Conservation (phyloP, 2,113 vertebrate genomes). For the Tenrec ecaudatus region DNA sequence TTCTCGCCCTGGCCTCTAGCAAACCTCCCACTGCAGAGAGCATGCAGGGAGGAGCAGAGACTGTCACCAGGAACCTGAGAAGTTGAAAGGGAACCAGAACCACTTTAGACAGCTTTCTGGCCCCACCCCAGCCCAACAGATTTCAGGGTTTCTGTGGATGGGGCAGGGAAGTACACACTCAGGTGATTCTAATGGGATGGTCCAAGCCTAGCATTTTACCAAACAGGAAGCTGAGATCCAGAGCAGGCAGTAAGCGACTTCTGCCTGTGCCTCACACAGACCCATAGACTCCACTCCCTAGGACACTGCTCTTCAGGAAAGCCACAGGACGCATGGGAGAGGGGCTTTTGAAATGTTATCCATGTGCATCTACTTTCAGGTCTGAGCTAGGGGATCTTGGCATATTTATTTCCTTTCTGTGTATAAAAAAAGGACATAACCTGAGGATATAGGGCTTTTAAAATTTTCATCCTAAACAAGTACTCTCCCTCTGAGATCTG, state of each 20-base stretch:
- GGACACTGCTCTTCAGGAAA: not conserved
- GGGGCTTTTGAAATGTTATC: not conserved
- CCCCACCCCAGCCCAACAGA: not conserved
- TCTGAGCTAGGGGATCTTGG: slow-evolving; percentile 54
- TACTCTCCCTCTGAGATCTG: slow-evolving; percentile 71
- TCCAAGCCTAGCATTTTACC: not conserved
- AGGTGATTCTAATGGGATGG: not conserved
- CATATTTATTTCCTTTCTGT: slow-evolving; percentile 54
- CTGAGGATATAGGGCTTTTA: slow-evolving; percentile 49
- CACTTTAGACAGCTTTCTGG: not conserved
- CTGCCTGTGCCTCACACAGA: not conserved
- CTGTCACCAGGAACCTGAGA: not conserved
- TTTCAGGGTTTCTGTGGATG: not conserved
- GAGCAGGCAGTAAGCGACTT: not conserved
- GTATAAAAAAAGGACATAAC: slow-evolving; percentile 58
- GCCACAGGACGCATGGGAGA: not conserved
- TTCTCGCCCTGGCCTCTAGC: not conserved
- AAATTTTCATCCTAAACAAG: slow-evolving; percentile 50
- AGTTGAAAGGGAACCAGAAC: not conserved
- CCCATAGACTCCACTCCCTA: not conserved
- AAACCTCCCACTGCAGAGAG: not conserved
- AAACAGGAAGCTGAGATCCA: not conserved
- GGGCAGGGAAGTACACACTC: not conserved
- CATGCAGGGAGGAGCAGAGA: not conserved
- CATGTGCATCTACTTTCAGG: not conserved